phyloP scores from a whole-genome alignment of 2,797 vertebrate species.

The Eulemur mongoz region DNA sequence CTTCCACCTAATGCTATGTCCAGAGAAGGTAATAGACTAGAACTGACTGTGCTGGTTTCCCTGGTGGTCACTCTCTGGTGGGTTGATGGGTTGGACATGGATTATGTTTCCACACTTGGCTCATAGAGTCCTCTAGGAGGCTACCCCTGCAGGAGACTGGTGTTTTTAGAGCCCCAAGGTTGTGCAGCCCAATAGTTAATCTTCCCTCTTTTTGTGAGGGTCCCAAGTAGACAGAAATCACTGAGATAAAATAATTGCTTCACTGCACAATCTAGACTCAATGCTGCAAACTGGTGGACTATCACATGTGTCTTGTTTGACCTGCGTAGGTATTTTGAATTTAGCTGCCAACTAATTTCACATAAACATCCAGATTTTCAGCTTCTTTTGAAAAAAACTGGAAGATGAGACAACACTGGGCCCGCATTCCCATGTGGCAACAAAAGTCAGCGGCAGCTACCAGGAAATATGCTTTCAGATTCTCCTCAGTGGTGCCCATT shows the following conservation, averaged over 20 bases:
- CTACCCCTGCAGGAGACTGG: not conserved
- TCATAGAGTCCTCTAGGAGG: not conserved
- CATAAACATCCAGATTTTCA: conserved; percentile 14
- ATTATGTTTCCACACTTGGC: not conserved
- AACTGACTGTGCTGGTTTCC: not conserved
- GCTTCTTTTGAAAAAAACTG: not conserved
- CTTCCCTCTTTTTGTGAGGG: not conserved
- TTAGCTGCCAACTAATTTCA: not conserved
- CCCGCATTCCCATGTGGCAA: not conserved
- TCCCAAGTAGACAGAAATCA: not conserved
- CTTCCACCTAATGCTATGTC: not conserved
- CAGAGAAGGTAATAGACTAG: not conserved
- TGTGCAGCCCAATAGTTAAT: not conserved
- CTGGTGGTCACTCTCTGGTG: not conserved
- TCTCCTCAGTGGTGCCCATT: not conserved
- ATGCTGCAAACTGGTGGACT: not conserved
- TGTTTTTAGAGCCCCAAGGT: not conserved
- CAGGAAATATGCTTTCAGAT: no score
- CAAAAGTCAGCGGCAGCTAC: not conserved
- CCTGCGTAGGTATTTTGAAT: not conserved
- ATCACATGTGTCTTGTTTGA: not conserved
- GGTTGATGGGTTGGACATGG: not conserved
- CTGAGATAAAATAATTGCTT: not conserved
- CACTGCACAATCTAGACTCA: not conserved
- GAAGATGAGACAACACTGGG: not conserved